A percentile compares a stretch with the other conserved stretches of the same genome.
Conservation (phyloP, 2,113 vertebrate species). For the Tragelaphus strepsiceros region DNA sequence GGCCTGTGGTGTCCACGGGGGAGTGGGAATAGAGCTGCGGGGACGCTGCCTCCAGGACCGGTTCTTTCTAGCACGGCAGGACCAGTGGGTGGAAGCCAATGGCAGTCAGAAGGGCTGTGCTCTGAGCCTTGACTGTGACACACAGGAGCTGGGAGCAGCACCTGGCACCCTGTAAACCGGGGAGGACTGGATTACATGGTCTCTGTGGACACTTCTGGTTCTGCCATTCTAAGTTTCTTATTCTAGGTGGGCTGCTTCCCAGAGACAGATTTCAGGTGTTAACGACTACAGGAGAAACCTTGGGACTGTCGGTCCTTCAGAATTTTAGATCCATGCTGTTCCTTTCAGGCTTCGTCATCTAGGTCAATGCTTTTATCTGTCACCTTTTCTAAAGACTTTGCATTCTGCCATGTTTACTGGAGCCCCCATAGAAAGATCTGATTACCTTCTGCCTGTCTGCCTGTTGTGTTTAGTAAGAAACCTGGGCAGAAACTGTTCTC, state of each 20-base stretch:
- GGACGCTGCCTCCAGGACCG: accelerated
- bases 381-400: not conserved
- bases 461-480: not conserved
- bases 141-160: not conserved
- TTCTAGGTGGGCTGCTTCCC: not conserved
- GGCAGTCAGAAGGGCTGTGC: not conserved
- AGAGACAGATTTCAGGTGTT: not conserved
- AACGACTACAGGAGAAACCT: not conserved
- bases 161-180: not conserved
- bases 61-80: not conserved
- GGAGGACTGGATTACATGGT: too few species aligned
- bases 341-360: not conserved
- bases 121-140: not conserved
- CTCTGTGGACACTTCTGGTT: not conserved
- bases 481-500: not conserved
- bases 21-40: accelerated
- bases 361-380: not conserved
- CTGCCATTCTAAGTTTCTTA: not conserved
- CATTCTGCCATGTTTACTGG: not conserved
- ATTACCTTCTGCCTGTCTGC: not conserved
- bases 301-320: not conserved
- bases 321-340: not conserved
- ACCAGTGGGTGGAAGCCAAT: not conserved
- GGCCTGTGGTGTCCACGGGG: accelerated
- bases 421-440: not conserved